phyloP scores from a whole-genome alignment of 2,888 invertebrate species.

The Stenodema calcarata region DNA sequence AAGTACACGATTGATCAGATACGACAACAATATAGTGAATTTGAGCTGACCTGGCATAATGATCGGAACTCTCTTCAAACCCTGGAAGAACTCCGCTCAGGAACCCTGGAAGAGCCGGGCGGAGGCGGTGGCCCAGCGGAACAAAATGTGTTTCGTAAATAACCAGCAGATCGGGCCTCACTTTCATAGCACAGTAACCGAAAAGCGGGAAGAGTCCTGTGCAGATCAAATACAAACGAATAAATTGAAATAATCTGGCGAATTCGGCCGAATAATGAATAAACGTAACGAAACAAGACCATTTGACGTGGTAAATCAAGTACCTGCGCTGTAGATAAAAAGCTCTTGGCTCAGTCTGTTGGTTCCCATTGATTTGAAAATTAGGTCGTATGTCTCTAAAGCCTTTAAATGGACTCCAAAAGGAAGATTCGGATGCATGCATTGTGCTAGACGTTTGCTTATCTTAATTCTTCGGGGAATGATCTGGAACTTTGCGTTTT shows the following conservation, averaged over 20 bases:
- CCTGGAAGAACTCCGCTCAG: conserved; percentile 88
- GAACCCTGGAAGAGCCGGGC: conserved; percentile 85
- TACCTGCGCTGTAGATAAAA: conserved; percentile 80
- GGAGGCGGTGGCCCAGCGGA: conserved; percentile 75
- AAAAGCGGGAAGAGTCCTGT: conserved; percentile 86
- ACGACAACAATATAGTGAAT: background rate
- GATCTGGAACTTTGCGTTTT: conserved; percentile 81
- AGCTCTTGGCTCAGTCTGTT: conserved; percentile 79
- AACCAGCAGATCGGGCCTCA: conserved; percentile 78
- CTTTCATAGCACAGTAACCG: conserved; percentile 88
- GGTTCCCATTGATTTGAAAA: conserved; percentile 87
- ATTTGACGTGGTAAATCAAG: too few relatives aligned
- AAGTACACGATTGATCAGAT: too few relatives aligned
- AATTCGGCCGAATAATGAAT: conserved; percentile 54
- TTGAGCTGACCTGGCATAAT: conserved; percentile 70
- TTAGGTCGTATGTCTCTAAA: conserved; percentile 87
- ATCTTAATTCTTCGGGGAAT: conserved; percentile 87
- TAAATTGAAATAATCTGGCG: too few relatives aligned
- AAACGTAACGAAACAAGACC: background rate
- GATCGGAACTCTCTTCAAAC: conserved; percentile 83
- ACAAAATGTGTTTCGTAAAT: conserved; percentile 90
- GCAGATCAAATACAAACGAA: background rate
- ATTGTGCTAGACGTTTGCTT: conserved; percentile 89
- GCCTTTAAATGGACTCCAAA: conserved; percentile 91
- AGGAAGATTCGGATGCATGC: conserved; percentile 90